phyloP scores from a whole-genome alignment of 2,888 invertebrate species.

The Nymphalis c-album region DNA sequence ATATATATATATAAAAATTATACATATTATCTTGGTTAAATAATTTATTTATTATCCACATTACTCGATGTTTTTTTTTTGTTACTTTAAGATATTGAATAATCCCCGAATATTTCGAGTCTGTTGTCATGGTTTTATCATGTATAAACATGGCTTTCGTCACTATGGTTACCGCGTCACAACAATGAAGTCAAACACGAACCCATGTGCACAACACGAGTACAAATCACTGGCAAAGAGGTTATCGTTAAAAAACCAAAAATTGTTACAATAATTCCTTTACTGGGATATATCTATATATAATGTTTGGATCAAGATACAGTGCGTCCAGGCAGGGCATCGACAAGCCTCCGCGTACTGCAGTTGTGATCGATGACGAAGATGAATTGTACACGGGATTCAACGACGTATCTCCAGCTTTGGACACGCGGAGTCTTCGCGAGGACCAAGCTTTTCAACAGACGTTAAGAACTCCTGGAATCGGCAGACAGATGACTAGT shows the following conservation, averaged over 20 bases:
- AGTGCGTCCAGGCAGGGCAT: constrained; percentile 66
- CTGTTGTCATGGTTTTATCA: background rate
- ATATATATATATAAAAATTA: too few species aligned
- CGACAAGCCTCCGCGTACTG: constrained; percentile 69
- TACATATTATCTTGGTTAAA: too few species aligned
- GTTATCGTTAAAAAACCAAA: background rate
- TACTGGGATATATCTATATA: constrained; percentile 18
- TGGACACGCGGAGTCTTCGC: constrained; percentile 85
- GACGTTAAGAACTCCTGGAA: constrained; percentile 87
- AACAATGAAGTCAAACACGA: constrained; percentile 51
- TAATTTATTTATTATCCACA: too few species aligned
- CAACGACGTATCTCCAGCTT: constrained; percentile 84
- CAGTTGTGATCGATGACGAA: constrained; percentile 74
- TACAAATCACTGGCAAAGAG: too few species aligned
- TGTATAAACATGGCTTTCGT: constrained; percentile 39
- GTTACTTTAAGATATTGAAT: background rate
- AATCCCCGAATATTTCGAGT: background rate
- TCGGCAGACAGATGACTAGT: constrained; percentile 85
- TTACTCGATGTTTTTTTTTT: too few species aligned
- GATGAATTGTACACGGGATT: constrained; percentile 86
- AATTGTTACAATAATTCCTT: background rate
- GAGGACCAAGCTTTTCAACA: constrained; percentile 89
- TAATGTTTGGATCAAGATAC: constrained; percentile 71
- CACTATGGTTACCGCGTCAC: constrained; percentile 72
- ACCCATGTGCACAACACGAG: background rate